Conservation (phyloP, 1,140 invertebrate genomes). For the Tetramorium alpestre region DNA sequence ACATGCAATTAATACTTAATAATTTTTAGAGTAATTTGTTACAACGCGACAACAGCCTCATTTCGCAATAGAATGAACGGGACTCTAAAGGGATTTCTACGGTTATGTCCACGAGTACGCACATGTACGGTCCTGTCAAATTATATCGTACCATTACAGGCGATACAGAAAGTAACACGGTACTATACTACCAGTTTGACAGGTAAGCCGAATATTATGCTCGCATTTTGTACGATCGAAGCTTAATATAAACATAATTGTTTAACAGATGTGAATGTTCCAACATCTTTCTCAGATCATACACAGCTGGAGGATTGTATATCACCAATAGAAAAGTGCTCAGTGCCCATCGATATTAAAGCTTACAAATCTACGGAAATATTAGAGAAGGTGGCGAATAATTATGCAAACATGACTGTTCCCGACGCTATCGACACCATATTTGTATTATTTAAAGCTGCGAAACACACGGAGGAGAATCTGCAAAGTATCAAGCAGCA, state of each 20-base stretch:
- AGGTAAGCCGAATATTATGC: conserved; percentile 22
- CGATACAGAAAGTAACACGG: background rate
- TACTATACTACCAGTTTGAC: background rate
- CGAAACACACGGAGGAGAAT: background rate
- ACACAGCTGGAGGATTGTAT: background rate
- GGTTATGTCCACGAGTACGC: background rate
- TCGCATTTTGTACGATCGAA: background rate
- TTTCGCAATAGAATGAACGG: conserved; percentile 41
- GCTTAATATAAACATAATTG: background rate
- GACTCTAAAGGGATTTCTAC: conserved; percentile 4
- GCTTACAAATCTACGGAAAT: background rate
- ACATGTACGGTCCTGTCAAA: conserved; percentile 31
- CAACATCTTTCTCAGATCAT: conserved; percentile 23
- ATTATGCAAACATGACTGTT: conserved; percentile 14
- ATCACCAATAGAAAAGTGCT: background rate
- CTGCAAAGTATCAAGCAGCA: background rate
- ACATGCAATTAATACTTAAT: background rate
- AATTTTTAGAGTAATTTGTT: background rate
- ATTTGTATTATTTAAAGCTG: background rate
- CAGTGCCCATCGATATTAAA: background rate
- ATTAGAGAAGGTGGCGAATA: background rate
- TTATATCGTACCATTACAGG: conserved; percentile 3
- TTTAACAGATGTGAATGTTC: background rate
- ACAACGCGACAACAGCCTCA: background rate
- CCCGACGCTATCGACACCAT: conserved; percentile 27